Conservation (phyloP, 2,888 invertebrate genomes). For the Drosophila fungiperda region DNA sequence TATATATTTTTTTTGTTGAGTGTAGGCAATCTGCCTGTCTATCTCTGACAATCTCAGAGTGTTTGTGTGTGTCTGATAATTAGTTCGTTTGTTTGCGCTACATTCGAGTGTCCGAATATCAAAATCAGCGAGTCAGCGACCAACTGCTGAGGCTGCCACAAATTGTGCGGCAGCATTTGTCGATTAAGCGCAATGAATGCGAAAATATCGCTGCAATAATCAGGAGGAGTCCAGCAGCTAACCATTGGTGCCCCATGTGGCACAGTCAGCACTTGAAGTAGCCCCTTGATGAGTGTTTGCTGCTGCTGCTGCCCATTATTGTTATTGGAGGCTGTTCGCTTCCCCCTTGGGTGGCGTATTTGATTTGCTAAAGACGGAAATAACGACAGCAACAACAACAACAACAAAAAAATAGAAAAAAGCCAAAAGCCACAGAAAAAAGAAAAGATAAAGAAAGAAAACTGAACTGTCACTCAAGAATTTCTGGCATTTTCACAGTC, state of each 20-base stretch:
- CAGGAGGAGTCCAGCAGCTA: conserved; percentile 58
- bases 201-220: conserved; percentile 76
- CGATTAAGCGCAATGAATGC: conserved; percentile 79
- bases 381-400: conserved; percentile 1
- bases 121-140: conserved; percentile 65
- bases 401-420: neutral
- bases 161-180: conserved; percentile 72
- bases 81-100: conserved; percentile 75
- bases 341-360: conserved; percentile 51
- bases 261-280: conserved; percentile 68
- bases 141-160: conserved; percentile 66
- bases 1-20: neutral
- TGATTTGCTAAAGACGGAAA: conserved; percentile 42
- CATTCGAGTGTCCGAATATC: conserved; percentile 43
- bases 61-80: conserved; percentile 62
- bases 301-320: conserved; percentile 19
- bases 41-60: conserved; percentile 21
- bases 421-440: neutral
- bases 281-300: conserved; percentile 36
- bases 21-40: conserved; percentile 3
- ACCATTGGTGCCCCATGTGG: conserved; percentile 40
- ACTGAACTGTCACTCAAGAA: conserved; percentile 75
- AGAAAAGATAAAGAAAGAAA: conserved; percentile 24
- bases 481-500: conserved; percentile 65
- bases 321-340: conserved; percentile 15